These are phyloP conservation scores for Ptilorrhoa leucosticta DNA, from an alignment of 2,113 vertebrate genomes.

Conservation along the genomic window DNA sequence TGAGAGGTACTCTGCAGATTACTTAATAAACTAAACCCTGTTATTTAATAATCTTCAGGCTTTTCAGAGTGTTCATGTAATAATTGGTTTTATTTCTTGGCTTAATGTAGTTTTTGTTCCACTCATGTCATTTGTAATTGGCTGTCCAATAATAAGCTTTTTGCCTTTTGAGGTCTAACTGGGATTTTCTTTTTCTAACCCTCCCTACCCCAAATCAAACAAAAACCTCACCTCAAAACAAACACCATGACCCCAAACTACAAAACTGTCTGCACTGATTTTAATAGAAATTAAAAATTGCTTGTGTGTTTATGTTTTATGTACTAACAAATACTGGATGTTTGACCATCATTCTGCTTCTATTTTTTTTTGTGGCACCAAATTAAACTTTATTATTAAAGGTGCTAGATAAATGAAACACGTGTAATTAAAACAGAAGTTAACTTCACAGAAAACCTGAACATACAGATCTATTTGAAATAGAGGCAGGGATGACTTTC, in stretches of 20 bases:
- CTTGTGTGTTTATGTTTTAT: neutral
- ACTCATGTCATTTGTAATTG: neutral
- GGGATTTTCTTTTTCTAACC: neutral
- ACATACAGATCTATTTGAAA: neutral
- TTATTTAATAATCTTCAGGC: neutral
- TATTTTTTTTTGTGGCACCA: neutral
- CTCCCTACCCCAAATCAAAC: neutral
- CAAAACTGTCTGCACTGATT: neutral
- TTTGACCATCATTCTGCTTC: neutral
- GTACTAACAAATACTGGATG: neutral
- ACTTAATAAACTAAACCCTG: neutral
- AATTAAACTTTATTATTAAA: neutral
- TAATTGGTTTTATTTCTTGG: neutral
- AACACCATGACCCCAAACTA: fast-evolving
- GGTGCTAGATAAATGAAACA: neutral
- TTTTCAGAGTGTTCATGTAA: neutral
- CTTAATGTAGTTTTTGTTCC: neutral
- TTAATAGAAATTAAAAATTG: neutral
- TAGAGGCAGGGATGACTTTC: neutral
- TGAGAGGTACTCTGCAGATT: neutral
- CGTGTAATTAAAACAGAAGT: neutral
- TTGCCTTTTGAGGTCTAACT: neutral
- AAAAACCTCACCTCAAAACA: neutral
- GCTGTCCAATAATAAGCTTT: neutral
- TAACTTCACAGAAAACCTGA: neutral